Evolutionary conservation across 2,797 vertebrate species (phyloP), one percentile per base, ranked within the genome.

Genomic region (Danio choprae): DNA sequence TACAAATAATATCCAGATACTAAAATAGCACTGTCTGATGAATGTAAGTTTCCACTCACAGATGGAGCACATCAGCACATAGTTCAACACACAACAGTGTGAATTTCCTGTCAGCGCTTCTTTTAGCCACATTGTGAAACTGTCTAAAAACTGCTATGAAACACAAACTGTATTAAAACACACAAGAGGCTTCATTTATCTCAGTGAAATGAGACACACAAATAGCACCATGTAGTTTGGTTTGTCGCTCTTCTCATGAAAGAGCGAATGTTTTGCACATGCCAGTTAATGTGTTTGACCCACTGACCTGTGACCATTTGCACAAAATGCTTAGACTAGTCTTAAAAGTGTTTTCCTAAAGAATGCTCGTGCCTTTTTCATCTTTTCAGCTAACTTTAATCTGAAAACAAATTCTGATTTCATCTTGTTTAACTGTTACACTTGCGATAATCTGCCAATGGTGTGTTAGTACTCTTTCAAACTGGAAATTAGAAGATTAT

Each of bases 21-120:
- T 36, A 7, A 68, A 48, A 22, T 16, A 69, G 4, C 5, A 11
- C 29, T 18, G 10, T 4, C 8, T 5, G 8, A 76, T n/a, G 18
- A 5, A 51, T 43, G 13, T 1, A 18, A 5, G 60, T 46, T 67
- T 77, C 29, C 20, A 65, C 38, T 0, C 13, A 12, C 15, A 18
- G 8, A 12, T 22, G 3, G 9, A 44, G 13, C 4, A 1, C 50
- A 53, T 20, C n/a, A 71, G 68, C 8, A 18, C 40, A 10, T 3
- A 77, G 51, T 48, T 68, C 7, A 68, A 59, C 75, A 77, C 62
- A 68, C 62, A 58, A 68, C 11, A 50, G 64, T 77, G 75, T 77
- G 75, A 68, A 68, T 56, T 77, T 77, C 75, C 75, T 77, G 64
- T 59, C 22, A 48, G 43, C 12, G 11, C 53, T 48, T 15, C 13